These are phyloP conservation scores for Epizoanthus scotinus DNA, from an alignment of 92 coral and sea anemone species.

Conservation along the genomic window DNA sequence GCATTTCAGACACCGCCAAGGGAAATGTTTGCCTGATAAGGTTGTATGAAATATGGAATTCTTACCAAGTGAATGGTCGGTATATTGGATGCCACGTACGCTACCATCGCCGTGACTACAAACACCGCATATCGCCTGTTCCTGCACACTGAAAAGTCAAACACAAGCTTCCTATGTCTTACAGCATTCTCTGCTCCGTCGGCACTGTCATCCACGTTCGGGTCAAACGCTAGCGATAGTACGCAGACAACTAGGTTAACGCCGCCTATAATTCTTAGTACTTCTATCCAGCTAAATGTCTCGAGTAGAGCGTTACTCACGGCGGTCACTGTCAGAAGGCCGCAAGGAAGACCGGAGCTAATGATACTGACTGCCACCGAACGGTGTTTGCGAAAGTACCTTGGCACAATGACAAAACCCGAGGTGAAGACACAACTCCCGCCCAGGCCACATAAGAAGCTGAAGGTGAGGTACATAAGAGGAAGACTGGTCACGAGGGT, in stretches of 20 bases:
- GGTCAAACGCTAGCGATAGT: conserved; percentile 20
- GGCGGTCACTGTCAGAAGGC: conserved; percentile 49
- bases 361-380: conserved; percentile 55
- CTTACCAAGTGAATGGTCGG: conserved; percentile 45
- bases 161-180: background rate
- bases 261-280: conserved; percentile 28
- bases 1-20: too few relatives aligned
- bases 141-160: background rate
- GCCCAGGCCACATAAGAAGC: conserved; percentile 50
- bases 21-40: background rate
- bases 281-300: conserved; percentile 45
- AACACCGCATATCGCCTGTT: conserved; percentile 44
- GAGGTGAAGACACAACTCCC: conserved; percentile 49
- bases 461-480: conserved; percentile 60
- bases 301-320: conserved; percentile 44
- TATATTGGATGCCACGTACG: conserved; percentile 42
- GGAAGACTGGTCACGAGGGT: conserved; percentile 55
- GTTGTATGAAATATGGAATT: too few relatives aligned
- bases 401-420: conserved; percentile 44
- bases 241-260: background rate
- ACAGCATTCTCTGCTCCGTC: background rate
- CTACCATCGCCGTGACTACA: conserved; percentile 34
- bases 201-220: conserved; percentile 10
- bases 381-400: conserved; percentile 56
- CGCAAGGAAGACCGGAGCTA: conserved; percentile 52